Conservation (phyloP, 2,888 invertebrate species). For the Temnothorax unifasciatus region DNA sequence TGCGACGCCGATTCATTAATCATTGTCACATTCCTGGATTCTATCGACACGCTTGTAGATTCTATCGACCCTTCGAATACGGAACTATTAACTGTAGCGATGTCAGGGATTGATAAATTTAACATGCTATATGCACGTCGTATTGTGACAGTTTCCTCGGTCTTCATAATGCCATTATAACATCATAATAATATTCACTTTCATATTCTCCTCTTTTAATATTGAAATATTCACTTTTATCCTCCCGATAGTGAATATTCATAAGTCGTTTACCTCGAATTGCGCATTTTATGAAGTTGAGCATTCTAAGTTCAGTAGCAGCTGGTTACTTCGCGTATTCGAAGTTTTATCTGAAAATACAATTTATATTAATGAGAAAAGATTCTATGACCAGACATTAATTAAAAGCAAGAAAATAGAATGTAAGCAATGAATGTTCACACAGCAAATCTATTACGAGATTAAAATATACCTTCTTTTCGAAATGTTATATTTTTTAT, state of each 20-base stretch:
- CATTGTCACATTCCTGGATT: background rate
- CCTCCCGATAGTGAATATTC: background rate
- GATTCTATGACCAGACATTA: background rate
- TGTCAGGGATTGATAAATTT: background rate
- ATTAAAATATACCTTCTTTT: background rate
- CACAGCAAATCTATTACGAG: background rate
- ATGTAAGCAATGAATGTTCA: background rate
- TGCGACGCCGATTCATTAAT: constrained; percentile 2
- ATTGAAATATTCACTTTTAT: background rate
- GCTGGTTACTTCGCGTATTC: background rate
- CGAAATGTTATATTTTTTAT: background rate
- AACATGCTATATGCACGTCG: background rate
- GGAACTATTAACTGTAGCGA: background rate
- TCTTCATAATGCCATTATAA: constrained; percentile 2
- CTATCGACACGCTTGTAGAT: constrained; percentile 10
- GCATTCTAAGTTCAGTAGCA: background rate
- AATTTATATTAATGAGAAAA: constrained; percentile 9
- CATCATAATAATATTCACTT: constrained; percentile 4
- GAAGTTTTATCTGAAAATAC: background rate
- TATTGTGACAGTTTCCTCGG: background rate
- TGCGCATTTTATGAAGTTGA: background rate
- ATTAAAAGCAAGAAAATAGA: background rate
- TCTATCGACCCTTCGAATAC: constrained; percentile 2
- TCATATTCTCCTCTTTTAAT: background rate
- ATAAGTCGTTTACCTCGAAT: background rate